Conservation (phyloP, 2,797 vertebrate species). For the Simalia tracyae region DNA sequence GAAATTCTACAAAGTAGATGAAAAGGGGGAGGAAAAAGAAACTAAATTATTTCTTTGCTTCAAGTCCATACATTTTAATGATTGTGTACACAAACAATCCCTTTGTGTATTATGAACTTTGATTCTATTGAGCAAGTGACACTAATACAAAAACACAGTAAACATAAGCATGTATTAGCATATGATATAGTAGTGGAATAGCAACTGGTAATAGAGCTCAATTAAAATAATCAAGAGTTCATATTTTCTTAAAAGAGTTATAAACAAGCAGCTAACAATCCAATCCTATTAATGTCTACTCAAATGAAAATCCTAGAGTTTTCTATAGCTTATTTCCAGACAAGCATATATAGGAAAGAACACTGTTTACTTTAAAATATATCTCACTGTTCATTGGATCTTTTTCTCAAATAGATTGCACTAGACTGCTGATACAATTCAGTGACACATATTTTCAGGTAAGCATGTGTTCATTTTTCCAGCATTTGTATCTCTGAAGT, state of each 20-base stretch:
- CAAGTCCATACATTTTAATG: neutral
- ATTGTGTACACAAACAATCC: neutral
- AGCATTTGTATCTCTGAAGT: neutral
- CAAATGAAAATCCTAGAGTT: neutral
- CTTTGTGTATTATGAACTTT: neutral
- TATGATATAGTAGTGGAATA: neutral
- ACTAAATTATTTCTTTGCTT: constrained; percentile 16
- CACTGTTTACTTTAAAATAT: neutral
- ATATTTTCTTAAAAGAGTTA: neutral
- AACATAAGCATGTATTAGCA: neutral
- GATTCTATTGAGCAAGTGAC: constrained; percentile 10
- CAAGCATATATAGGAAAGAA: neutral
- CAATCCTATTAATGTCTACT: neutral
- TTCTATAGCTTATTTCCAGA: neutral
- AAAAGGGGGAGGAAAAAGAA: constrained; percentile 28
- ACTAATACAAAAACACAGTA: neutral
- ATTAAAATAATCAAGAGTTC: neutral
- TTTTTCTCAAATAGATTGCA: neutral
- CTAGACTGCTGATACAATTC: neutral
- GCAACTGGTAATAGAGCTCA: neutral
- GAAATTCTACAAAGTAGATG: constrained; percentile 31
- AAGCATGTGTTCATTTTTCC: neutral
- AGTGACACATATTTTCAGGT: neutral
- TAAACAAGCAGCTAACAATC: neutral
- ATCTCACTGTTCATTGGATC: neutral